A percentile compares a stretch with the other conserved stretches of the same genome.
Evolutionary conservation across 2,113 vertebrate genomes (phyloP).

Genomic region (Pimephales promelas): DNA sequence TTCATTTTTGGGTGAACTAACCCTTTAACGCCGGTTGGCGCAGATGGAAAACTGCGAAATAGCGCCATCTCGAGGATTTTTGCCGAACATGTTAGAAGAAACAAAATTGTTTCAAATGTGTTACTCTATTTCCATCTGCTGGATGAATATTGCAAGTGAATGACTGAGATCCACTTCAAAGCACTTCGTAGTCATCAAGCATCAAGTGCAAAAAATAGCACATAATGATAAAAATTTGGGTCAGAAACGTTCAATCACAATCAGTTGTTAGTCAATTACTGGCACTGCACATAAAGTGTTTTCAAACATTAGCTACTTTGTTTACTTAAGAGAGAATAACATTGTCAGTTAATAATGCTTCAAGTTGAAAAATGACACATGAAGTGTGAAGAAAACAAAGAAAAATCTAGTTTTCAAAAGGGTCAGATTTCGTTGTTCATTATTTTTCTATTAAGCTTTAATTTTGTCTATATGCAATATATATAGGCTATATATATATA

Average conservation of each 20-base stretch:
- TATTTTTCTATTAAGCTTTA: neutral
- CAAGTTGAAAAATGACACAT: neutral
- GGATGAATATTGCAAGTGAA: neutral
- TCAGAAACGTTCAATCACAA: neutral
- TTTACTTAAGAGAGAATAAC: neutral
- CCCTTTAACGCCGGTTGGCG: neutral
- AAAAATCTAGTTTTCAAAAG: neutral
- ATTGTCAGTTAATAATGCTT: no score
- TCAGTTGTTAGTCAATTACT: neutral
- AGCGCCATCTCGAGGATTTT: neutral
- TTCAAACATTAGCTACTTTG: neutral
- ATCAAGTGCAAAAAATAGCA: no score
- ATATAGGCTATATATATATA: no score
- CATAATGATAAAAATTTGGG: neutral
- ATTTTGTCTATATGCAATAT: neutral
- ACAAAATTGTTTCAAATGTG: neutral
- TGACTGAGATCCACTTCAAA: neutral
- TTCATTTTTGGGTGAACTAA: no score
- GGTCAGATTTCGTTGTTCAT: neutral
- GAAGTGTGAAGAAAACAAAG: neutral
- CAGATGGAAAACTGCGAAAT: neutral
- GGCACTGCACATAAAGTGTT: neutral
- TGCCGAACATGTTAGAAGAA: neutral
- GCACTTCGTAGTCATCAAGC: no score
- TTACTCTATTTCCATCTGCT: constrained; percentile 8